These are phyloP conservation scores for Anolis apletophallus DNA, from an alignment of 2,797 vertebrate genomes.

Conservation along the genomic window DNA sequence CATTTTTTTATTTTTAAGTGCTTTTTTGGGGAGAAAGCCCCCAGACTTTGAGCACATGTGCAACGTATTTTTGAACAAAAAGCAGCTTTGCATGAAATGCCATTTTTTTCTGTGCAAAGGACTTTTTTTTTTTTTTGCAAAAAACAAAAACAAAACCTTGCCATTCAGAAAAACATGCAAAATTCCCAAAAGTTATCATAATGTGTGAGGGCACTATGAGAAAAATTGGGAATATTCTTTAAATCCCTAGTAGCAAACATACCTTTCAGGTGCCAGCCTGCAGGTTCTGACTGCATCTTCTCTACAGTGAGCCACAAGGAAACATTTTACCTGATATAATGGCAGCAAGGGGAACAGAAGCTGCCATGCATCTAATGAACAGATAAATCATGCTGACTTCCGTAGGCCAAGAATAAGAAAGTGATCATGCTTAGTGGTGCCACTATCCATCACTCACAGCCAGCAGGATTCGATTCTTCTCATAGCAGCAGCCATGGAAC, in stretches of 20 bases:
- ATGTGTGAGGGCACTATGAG: no score
- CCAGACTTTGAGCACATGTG: no score
- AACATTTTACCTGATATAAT: not conserved
- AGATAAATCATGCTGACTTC: conserved; percentile 17
- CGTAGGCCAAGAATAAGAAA: conserved; percentile 27
- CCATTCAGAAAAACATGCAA: no score
- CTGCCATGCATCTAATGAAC: conserved; percentile 27
- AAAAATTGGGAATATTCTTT: no score
- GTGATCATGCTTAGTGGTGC: not conserved
- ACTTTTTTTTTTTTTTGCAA: no score
- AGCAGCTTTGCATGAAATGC: no score
- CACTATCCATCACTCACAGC: conserved; percentile 31
- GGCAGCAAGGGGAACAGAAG: not conserved
- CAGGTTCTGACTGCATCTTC: not conserved
- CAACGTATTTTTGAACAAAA: no score
- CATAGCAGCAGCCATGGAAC: not conserved
- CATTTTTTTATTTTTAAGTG: no score
- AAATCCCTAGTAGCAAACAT: not conserved
- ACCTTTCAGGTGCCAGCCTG: not conserved
- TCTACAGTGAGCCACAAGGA: not conserved
- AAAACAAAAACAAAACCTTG: no score
- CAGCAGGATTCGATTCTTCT: not conserved
- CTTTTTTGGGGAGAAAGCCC: no score
- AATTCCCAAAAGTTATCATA: no score
- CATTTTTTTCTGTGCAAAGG: no score